phyloP scores from a whole-genome alignment of 2,113 vertebrate genomes.

The Solea senegalensis region DNA sequence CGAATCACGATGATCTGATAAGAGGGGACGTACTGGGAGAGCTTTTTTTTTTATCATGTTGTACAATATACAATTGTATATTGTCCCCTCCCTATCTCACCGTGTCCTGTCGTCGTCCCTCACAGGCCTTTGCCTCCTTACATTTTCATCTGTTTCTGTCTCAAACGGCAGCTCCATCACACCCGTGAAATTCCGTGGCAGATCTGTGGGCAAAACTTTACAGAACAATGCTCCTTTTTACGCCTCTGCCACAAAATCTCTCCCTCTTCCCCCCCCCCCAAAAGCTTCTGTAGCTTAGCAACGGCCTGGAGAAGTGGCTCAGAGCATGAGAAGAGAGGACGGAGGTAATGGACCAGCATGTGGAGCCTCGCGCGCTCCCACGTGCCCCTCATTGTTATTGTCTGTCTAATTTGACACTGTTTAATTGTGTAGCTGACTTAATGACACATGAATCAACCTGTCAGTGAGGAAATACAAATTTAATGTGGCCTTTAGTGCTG shows the following conservation, averaged over 20 bases:
- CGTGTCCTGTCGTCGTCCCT: no score
- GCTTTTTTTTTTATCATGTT: no score
- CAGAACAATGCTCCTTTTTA: conserved; percentile 22
- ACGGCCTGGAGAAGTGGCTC: conserved; percentile 48
- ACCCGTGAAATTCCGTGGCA: conserved; percentile 1
- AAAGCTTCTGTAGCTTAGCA: conserved; percentile 64
- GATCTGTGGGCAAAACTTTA: conserved; percentile 15
- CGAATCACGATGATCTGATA: no score
- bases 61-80: no score
- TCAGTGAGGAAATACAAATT: conserved; percentile 57
- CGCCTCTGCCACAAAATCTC: conserved; percentile 1
- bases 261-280: background rate
- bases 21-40: no score
- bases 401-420: conserved; percentile 47
- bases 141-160: no score
- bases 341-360: conserved; percentile 65
- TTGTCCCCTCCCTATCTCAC: no score
- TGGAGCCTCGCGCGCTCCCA: conserved; percentile 44
- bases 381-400: conserved; percentile 50
- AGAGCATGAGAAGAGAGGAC: conserved; percentile 31
- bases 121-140: no score
- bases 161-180: no score
- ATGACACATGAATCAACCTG: conserved; percentile 64
- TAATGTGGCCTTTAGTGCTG: conserved; percentile 29
- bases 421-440: conserved; percentile 62